Percentiles rank a stretch among this genome's conserved stretches.
phyloP scores from a whole-genome alignment of 1,140 invertebrate species.

The Drosophila kurseongensis region DNA sequence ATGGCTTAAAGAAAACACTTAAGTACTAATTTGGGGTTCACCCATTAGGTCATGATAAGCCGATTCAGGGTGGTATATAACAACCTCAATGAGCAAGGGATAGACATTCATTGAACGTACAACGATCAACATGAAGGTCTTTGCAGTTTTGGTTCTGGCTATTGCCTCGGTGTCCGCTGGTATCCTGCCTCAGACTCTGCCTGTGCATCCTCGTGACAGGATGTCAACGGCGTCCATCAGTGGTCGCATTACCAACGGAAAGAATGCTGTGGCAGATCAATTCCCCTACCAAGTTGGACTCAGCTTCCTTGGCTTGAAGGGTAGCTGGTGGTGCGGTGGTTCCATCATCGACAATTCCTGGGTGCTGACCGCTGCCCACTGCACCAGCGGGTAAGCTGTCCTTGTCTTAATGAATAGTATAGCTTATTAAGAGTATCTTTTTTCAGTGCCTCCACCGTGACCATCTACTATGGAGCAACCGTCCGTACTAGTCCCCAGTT shows the following conservation, averaged over 20 bases:
- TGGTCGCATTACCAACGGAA: slow-evolving; percentile 77
- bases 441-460: slow-evolving; percentile 30
- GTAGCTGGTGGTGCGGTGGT: slow-evolving; percentile 86
- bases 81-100: slow-evolving; percentile 69
- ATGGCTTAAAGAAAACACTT: no score
- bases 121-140: slow-evolving; percentile 66
- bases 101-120: slow-evolving; percentile 20
- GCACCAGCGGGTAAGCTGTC: slow-evolving; percentile 61
- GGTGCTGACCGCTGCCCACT: slow-evolving; percentile 87
- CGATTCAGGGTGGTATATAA: slow-evolving; percentile 78
- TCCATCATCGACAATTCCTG: slow-evolving; percentile 85
- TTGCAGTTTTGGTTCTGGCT: slow-evolving; percentile 58
- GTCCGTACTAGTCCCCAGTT: slow-evolving; percentile 42
- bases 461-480: slow-evolving; percentile 46
- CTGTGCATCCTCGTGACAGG: slow-evolving; percentile 65
- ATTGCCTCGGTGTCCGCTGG: slow-evolving; percentile 69
- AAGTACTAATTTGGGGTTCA: slow-evolving; percentile 47
- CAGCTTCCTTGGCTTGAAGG: slow-evolving; percentile 66
- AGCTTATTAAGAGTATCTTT: not conserved
- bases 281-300: slow-evolving; percentile 86
- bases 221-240: slow-evolving; percentile 28
- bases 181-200: no score
- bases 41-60: slow-evolving; percentile 83
- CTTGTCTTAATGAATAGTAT: not conserved
- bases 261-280: slow-evolving; percentile 77